Conservation (phyloP, 2,113 vertebrate genomes). For the Paracanthobrama guichenoti region DNA sequence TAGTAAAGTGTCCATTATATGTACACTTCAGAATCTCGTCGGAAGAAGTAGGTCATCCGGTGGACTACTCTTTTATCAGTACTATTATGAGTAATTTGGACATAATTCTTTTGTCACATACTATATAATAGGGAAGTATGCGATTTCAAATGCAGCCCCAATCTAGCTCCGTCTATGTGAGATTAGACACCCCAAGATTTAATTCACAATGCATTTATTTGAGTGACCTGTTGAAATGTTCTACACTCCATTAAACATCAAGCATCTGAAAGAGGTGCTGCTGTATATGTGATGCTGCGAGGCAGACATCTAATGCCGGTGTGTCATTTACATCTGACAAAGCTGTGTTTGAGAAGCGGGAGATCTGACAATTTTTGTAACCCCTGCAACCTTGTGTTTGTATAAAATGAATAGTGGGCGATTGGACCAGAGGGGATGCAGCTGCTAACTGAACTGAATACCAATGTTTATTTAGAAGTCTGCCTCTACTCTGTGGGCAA, state of each 20-base stretch:
- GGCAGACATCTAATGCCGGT: conserved; percentile 7
- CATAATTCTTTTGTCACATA: too few relatives aligned
- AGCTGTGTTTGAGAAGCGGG: conserved; percentile 28
- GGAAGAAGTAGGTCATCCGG: too few relatives aligned
- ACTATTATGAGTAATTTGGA: too few relatives aligned
- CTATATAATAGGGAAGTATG: too few relatives aligned
- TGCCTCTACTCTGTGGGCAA: conserved; percentile 4
- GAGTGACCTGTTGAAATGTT: not conserved
- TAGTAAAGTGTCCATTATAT: too few relatives aligned
- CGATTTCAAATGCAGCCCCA: too few relatives aligned
- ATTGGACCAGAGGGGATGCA: not conserved
- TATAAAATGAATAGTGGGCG: conserved; percentile 22
- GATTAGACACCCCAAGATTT: not conserved
- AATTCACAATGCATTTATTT: not conserved
- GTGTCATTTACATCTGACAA: conserved; percentile 44
- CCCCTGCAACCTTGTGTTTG: conserved; percentile 35
- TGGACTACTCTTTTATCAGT: too few relatives aligned
- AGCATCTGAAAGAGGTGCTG: not conserved
- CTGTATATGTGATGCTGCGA: not conserved
- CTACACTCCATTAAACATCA: conserved; percentile 23
- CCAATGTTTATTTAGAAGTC: conserved; percentile 33
- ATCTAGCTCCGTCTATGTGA: not conserved
- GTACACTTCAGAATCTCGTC: too few relatives aligned
- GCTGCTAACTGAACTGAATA: conserved; percentile 26
- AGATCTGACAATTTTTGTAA: conserved; percentile 39